Evolutionary conservation across 2,888 invertebrate species (phyloP).

Genomic region (Rhopalosiphum nymphaeae): DNA sequence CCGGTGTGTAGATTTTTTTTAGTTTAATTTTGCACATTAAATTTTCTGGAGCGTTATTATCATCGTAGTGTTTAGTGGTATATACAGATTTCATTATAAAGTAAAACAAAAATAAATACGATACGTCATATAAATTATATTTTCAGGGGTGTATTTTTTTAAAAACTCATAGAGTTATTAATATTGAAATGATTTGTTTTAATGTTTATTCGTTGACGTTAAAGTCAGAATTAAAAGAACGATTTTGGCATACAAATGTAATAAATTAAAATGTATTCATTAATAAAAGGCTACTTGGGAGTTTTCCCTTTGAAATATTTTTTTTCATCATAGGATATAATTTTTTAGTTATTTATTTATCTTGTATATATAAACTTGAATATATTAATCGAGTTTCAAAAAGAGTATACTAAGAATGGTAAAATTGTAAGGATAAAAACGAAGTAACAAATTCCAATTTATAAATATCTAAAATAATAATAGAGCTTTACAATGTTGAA

Average conservation of each 20-base stretch:
- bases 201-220: background rate
- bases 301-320: background rate
- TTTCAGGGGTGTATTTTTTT: constrained; percentile 8
- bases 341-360: background rate
- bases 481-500: background rate
- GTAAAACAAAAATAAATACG: constrained; percentile 1
- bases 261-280: background rate
- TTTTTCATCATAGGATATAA: background rate
- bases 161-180: background rate
- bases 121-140: background rate
- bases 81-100: background rate
- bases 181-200: constrained; percentile 2
- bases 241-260: constrained; percentile 9
- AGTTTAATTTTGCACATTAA: background rate
- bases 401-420: background rate
- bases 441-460: background rate
- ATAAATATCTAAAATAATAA: background rate
- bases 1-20: background rate
- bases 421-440: background rate
- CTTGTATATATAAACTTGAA: background rate
- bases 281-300: background rate
- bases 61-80: background rate
- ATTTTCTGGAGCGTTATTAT: constrained; percentile 42
- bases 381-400: background rate
- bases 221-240: background rate